phyloP scores from a whole-genome alignment of 1,140 invertebrate species.

The Zaprionus lachaisei region DNA sequence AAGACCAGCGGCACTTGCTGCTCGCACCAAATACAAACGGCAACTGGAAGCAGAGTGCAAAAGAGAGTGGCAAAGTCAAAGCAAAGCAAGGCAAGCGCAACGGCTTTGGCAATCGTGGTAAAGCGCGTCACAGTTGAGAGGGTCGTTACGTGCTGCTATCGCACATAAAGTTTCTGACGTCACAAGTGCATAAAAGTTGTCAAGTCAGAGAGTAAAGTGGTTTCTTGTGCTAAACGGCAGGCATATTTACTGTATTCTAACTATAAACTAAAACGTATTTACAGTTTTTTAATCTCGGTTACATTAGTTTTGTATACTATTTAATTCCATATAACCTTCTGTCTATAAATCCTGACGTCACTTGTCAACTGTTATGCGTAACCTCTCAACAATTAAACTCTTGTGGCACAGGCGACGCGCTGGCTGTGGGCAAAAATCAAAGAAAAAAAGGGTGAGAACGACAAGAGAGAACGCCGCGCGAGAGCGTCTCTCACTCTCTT shows the following conservation, averaged over 20 bases:
- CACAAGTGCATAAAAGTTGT: constrained; percentile 4
- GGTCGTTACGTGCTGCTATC: constrained; percentile 6
- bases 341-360: not conserved
- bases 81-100: constrained; percentile 13
- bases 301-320: too few relatives aligned
- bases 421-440: constrained; percentile 28
- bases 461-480: not conserved
- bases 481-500: constrained; percentile 8
- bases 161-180: constrained; percentile 6
- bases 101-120: not conserved
- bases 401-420: constrained; percentile 21
- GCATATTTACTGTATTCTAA: not conserved
- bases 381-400: constrained; percentile 1
- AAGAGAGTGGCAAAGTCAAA: constrained; percentile 49
- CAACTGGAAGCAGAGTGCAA: constrained; percentile 58
- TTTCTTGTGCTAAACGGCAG: not conserved
- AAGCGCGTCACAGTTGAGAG: constrained; percentile 10
- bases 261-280: not conserved
- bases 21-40: constrained; percentile 59
- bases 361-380: not conserved
- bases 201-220: not conserved
- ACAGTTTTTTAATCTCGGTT: too few relatives aligned
- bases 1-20: constrained; percentile 56
- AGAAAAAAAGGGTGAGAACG: constrained; percentile 19
- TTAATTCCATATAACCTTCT: not conserved